Conservation (phyloP, 2,888 invertebrate genomes). For the Drepanosiphum platanoidis region DNA sequence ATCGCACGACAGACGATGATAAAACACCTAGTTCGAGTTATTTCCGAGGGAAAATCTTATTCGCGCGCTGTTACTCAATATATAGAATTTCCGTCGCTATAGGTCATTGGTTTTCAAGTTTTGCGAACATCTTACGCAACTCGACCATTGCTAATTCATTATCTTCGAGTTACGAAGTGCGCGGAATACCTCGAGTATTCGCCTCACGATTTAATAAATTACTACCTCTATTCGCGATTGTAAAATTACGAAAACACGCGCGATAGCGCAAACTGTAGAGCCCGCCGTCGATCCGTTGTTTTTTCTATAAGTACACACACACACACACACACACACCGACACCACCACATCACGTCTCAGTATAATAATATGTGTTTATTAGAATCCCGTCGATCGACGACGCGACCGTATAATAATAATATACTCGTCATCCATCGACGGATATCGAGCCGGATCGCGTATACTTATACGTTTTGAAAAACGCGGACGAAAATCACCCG, state of each 20-base stretch:
- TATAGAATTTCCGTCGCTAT: slow-evolving; percentile 6
- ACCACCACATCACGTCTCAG: too few species aligned
- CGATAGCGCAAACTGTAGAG: background rate
- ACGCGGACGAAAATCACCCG: too few species aligned
- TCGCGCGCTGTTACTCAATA: background rate
- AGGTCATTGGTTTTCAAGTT: slow-evolving; percentile 51
- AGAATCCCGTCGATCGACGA: background rate
- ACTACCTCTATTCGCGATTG: slow-evolving; percentile 13
- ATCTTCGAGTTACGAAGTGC: slow-evolving; percentile 21
- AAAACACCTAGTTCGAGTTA: too few species aligned
- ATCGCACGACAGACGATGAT: too few species aligned
- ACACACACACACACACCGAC: too few species aligned
- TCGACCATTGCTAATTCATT: slow-evolving; percentile 50
- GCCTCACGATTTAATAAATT: slow-evolving; percentile 49
- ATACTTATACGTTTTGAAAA: too few species aligned
- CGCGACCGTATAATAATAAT: background rate
- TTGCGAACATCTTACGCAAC: slow-evolving; percentile 40
- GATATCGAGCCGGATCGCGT: too few species aligned
- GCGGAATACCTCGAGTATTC: slow-evolving; percentile 4
- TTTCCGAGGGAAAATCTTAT: background rate
- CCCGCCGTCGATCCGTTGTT: background rate
- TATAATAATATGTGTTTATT: background rate
- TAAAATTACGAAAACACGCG: slow-evolving; percentile 32
- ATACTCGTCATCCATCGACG: too few species aligned
- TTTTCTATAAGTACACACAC: too few species aligned